These are phyloP conservation scores for Oryzias sinensis DNA, from an alignment of 2,797 vertebrate species.

Conservation along the genomic window DNA sequence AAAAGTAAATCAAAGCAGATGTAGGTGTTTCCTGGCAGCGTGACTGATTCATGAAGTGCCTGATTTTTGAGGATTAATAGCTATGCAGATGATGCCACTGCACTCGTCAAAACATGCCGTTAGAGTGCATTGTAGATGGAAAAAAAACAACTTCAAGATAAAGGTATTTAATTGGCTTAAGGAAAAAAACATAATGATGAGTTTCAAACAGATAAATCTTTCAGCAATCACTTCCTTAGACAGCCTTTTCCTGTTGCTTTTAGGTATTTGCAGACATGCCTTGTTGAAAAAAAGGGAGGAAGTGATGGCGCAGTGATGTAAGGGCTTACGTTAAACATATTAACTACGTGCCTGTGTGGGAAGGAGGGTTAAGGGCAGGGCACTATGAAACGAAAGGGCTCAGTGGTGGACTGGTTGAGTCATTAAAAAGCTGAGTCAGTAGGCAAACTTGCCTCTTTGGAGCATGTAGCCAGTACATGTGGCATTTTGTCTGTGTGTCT, in stretches of 20 bases:
- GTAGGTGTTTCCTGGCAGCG: constrained; percentile 41
- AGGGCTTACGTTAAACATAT: constrained; percentile 26
- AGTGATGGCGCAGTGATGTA: constrained; percentile 59
- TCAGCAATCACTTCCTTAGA: neutral
- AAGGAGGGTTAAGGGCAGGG: constrained; percentile 56
- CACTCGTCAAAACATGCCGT: constrained; percentile 16
- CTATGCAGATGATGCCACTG: constrained; percentile 15
- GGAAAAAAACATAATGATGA: neutral
- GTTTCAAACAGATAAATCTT: neutral
- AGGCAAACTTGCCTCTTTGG: constrained; percentile 48
- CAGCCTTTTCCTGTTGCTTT: constrained; percentile 14
- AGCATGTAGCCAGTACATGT: constrained; percentile 37
- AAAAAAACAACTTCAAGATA: constrained; percentile 3
- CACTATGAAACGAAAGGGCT: constrained; percentile 56
- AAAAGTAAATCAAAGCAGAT: constrained; percentile 21
- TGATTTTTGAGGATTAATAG: constrained; percentile 39
- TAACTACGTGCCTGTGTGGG: constrained; percentile 35
- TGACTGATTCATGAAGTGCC: constrained; percentile 43
- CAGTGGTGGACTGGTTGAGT: constrained; percentile 61
- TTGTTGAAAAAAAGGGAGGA: constrained; percentile 38
- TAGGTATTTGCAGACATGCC: constrained; percentile 20
- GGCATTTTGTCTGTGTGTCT: constrained; percentile 14
- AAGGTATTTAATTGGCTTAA: neutral
- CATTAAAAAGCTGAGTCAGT: constrained; percentile 71
- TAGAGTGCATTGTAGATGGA: constrained; percentile 1